Conservation (phyloP, 1,140 invertebrate genomes). For the Eueides isabella region DNA sequence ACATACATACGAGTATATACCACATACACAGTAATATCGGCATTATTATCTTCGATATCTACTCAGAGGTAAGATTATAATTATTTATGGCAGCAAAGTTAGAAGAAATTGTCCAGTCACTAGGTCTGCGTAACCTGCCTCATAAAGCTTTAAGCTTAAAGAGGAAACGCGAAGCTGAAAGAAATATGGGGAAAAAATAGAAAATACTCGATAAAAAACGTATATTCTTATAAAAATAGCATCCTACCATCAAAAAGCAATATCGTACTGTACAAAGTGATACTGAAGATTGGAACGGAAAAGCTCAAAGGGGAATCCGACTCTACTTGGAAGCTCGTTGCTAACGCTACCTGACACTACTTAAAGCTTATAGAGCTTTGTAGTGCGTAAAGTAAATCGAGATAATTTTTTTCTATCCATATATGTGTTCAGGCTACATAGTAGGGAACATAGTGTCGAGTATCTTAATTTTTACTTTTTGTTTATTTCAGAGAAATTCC, state of each 20-base stretch:
- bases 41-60: too few relatives aligned
- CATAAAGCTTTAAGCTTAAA: too few relatives aligned
- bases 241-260: neutral
- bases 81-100: too few relatives aligned
- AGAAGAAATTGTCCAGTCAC: too few relatives aligned
- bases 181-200: too few relatives aligned
- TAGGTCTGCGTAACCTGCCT: too few relatives aligned
- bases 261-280: constrained; percentile 4
- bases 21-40: too few relatives aligned
- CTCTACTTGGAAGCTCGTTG: neutral
- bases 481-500: too few relatives aligned
- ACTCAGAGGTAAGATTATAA: too few relatives aligned
- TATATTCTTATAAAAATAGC: neutral
- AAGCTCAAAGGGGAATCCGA: neutral
- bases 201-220: neutral
- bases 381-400: neutral
- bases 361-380: neutral
- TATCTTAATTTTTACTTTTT: neutral
- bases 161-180: too few relatives aligned
- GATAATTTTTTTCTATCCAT: neutral
- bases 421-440: neutral
- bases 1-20: too few relatives aligned
- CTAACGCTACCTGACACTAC: neutral
- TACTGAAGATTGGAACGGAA: constrained; percentile 4
- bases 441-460: neutral